Evolutionary conservation across 1,140 invertebrate genomes (phyloP).

Genomic region (Sycophaga agraensis): DNA sequence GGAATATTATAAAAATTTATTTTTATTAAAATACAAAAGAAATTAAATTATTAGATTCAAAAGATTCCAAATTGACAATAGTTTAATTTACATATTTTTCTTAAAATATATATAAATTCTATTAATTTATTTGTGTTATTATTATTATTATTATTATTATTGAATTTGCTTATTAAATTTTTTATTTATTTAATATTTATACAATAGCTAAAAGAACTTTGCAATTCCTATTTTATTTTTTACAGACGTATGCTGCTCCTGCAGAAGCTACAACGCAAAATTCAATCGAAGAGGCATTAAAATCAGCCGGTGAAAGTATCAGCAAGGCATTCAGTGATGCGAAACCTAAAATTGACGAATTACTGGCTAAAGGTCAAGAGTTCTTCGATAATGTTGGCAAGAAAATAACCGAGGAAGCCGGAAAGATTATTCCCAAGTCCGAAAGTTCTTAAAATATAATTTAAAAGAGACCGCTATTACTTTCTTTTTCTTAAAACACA

Average conservation of each 20-base stretch:
- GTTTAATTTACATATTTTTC: background rate
- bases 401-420: constrained; percentile 12
- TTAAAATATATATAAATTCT: background rate
- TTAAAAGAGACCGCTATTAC: no score
- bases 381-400: constrained; percentile 11
- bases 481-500: no score
- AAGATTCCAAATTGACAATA: background rate
- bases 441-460: no score
- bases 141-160: background rate
- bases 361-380: constrained; percentile 19
- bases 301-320: constrained; percentile 9
- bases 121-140: background rate
- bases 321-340: constrained; percentile 24
- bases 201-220: background rate
- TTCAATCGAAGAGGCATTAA: constrained; percentile 13
- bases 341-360: constrained; percentile 18
- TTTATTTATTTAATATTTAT: background rate
- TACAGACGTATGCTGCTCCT: constrained; percentile 22
- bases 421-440: constrained; percentile 27
- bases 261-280: background rate
- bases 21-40: background rate
- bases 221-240: background rate
- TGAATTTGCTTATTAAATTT: background rate
- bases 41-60: background rate
- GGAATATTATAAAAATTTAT: background rate